phyloP scores from a whole-genome alignment of 1,140 invertebrate species.

The Euura saliciscinereae region DNA sequence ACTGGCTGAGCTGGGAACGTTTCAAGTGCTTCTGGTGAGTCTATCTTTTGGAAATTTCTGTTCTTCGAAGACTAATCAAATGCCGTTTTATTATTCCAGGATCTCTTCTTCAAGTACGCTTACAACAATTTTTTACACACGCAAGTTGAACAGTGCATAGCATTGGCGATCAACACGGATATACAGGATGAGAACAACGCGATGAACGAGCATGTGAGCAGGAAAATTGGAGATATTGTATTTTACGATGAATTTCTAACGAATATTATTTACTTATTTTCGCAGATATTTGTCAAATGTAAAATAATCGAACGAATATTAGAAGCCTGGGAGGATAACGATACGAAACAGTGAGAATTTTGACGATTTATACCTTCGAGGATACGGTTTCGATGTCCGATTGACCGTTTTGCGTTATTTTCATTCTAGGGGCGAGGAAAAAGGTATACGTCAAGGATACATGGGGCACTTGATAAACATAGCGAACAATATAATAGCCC shows the following conservation, averaged over 20 bases:
- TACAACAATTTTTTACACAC: conserved; percentile 92
- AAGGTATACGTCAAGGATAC: conserved; percentile 68
- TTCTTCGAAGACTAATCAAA: conserved; percentile 16
- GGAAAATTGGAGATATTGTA: background rate
- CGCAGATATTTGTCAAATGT: conserved; percentile 72
- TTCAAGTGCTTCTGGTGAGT: conserved; percentile 69
- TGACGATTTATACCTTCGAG: no score
- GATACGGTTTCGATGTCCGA: conserved; percentile 8
- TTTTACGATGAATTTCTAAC: background rate
- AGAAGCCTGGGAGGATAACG: conserved; percentile 71
- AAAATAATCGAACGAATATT: conserved; percentile 70
- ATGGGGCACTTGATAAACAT: conserved; percentile 82
- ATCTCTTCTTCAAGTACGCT: conserved; percentile 82
- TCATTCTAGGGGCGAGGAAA: conserved; percentile 51
- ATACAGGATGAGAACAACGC: conserved; percentile 52
- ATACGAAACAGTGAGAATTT: conserved; percentile 60
- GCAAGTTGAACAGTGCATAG: conserved; percentile 78
- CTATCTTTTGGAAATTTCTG: background rate
- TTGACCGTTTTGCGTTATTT: conserved; percentile 2
- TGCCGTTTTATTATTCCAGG: conserved; percentile 54
- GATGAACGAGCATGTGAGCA: conserved; percentile 64
- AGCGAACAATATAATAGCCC: conserved; percentile 67
- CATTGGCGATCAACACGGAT: conserved; percentile 66
- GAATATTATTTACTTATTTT: conserved; percentile 33
- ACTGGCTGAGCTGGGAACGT: conserved; percentile 63